phyloP scores from a whole-genome alignment of 2,888 invertebrate species.

The Rhamnusium bicolor region DNA sequence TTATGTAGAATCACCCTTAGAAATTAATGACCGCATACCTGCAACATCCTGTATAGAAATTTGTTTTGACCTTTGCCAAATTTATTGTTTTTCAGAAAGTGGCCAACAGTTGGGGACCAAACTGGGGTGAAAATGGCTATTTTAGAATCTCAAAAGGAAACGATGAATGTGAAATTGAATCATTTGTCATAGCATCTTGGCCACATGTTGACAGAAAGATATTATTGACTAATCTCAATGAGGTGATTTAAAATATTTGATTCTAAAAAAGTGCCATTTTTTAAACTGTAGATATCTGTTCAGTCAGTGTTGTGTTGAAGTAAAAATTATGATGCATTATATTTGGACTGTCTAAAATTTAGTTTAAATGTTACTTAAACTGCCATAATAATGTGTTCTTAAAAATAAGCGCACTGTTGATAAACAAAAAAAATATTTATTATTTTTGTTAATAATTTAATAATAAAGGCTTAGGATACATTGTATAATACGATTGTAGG shows the following conservation, averaged over 20 bases:
- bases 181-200: slow-evolving; percentile 89
- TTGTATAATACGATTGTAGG: not conserved
- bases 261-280: slow-evolving; percentile 1
- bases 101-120: slow-evolving; percentile 93
- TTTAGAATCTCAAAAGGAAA: slow-evolving; percentile 89
- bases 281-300: slow-evolving; percentile 5
- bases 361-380: slow-evolving; percentile 34
- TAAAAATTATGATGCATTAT: not conserved
- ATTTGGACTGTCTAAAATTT: not conserved
- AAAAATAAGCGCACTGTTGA: slow-evolving; percentile 44
- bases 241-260: slow-evolving; percentile 1
- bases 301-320: not conserved
- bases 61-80: too few relatives aligned
- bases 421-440: slow-evolving; percentile 39
- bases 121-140: slow-evolving; percentile 94
- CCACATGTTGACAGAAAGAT: slow-evolving; percentile 68
- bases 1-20: too few relatives aligned
- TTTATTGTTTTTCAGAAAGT: slow-evolving; percentile 79
- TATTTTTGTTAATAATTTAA: slow-evolving; percentile 35
- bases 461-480: slow-evolving; percentile 18
- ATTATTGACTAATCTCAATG: slow-evolving; percentile 26
- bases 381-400: slow-evolving; percentile 50
- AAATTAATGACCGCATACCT: too few relatives aligned
- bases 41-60: too few relatives aligned
- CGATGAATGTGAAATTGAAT: slow-evolving; percentile 93